Base-by-base conservation (phyloP, 2,888 invertebrate genomes). In the Melitaea athalia region DNA sequence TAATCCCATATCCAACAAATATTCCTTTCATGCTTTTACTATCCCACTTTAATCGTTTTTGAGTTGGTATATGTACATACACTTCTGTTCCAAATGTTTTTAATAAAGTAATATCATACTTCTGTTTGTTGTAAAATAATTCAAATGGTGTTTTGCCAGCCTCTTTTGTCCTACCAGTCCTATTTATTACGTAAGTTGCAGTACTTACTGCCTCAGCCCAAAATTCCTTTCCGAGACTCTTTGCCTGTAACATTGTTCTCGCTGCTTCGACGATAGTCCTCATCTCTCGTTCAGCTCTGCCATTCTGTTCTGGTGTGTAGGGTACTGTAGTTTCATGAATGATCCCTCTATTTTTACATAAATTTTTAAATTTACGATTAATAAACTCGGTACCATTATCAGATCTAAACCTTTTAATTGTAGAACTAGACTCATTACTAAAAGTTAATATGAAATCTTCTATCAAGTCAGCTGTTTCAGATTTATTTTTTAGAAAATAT, bases 1-100 rank as follows among this genome's bases (percentile, higher is more conserved):
- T 55, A 55, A 31, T 55, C 31, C 55, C 55, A 55, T 55, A 55
- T 31, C 55, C 55, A 14, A 55, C 55, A 55, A 55, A 55, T 33
- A 55, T 55, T 24, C 31, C 31, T 55, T 55, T 55, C 31, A 55
- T 55, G 10, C 55, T 55, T 55, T 55, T 55, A 11, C 0, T 14
- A 33, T 55, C 55, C 55, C 55, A 55, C 55, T 55, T 55, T 55
- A 55, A 55, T 55, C 31, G 5, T 11, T n/a, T 55, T 50, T 50
- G 50, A 50, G 14, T 50, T 50, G 50, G 50, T 24, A 33, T 31
- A n/a, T 55, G 55, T 55, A 24, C 55, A 55, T 31, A 55, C 17
- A 50, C 50, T 50, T 55, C 55, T 55, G 31, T 55, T 33, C 55
- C 55, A n/a, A 55, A 55, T 7, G 38, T 55, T n/a, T 55, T 55